A percentile compares a stretch with the other conserved stretches of the same genome.
Conservation (phyloP, 1,140 invertebrate genomes). For the Mya arenaria region DNA sequence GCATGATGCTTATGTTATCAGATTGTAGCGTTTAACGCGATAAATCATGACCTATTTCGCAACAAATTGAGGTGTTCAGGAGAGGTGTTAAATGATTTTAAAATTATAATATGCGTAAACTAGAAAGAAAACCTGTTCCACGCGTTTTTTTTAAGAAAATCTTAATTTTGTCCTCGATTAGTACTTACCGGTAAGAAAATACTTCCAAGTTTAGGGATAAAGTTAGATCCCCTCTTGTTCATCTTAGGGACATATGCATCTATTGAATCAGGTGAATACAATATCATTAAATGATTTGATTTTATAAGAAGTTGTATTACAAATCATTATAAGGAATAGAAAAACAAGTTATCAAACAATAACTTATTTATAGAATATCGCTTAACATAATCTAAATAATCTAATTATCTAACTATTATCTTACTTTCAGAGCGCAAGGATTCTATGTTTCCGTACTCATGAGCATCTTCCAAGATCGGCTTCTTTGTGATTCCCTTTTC, state of each 20-base stretch:
- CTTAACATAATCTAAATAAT: not conserved
- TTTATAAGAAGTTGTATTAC: not conserved
- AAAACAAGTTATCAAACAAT: not conserved
- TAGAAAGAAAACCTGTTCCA: not conserved
- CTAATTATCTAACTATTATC: not conserved
- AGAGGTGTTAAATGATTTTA: not conserved
- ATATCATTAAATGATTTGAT: not conserved
- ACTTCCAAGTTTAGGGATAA: not conserved
- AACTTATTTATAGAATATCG: not conserved
- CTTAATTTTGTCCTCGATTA: not conserved
- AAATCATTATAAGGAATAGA: not conserved
- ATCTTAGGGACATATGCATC: conserved; percentile 13
- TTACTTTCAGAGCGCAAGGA: not conserved
- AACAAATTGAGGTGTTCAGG: not conserved
- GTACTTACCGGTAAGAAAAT: not conserved
- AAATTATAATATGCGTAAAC: not conserved
- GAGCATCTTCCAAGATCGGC: not conserved
- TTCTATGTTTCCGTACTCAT: not conserved
- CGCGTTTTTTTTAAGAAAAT: not conserved
- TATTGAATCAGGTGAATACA: not conserved
- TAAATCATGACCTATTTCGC: not conserved
- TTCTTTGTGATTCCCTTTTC: not conserved
- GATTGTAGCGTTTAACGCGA: not conserved
- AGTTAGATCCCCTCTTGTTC: not conserved
- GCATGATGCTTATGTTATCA: not conserved